These are phyloP conservation scores for Macropus fuliginosus DNA, from an alignment of 2,797 vertebrate genomes.

Conservation along the genomic window DNA sequence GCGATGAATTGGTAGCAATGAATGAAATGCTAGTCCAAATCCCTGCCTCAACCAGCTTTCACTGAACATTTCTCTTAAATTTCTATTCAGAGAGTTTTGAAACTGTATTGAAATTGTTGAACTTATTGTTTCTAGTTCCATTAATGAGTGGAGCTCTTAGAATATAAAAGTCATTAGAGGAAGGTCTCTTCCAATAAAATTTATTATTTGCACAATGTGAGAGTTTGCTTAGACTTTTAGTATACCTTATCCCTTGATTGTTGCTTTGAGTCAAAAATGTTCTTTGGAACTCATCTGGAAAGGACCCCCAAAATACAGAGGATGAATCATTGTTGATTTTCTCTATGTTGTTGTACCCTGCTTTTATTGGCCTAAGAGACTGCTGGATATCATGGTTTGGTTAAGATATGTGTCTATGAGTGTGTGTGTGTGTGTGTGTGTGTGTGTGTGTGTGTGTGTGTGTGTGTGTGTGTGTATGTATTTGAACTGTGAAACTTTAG, in stretches of 20 bases:
- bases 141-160: conserved; percentile 36
- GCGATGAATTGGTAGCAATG: conserved; percentile 38
- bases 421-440: not conserved
- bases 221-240: conserved; percentile 9
- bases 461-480: not conserved
- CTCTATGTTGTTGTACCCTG: not conserved
- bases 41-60: conserved; percentile 14
- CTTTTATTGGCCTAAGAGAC: not conserved
- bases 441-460: not conserved
- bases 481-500: not conserved
- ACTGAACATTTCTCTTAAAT: not conserved
- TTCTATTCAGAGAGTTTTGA: not conserved
- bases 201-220: not conserved
- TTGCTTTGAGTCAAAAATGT: conserved; percentile 2
- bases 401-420: not conserved
- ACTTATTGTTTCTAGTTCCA: conserved; percentile 38
- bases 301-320: not conserved
- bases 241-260: conserved; percentile 14
- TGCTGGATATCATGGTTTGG: not conserved
- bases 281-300: conserved; percentile 10
- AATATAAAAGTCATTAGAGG: conserved; percentile 19
- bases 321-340: not conserved
- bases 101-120: not conserved
- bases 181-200: not conserved
- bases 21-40: conserved; percentile 29